A percentile compares a stretch with the other conserved stretches of the same genome.
These are phyloP conservation scores for Polietes domitor DNA, from an alignment of 2,888 invertebrate genomes.

Conservation along the genomic window DNA sequence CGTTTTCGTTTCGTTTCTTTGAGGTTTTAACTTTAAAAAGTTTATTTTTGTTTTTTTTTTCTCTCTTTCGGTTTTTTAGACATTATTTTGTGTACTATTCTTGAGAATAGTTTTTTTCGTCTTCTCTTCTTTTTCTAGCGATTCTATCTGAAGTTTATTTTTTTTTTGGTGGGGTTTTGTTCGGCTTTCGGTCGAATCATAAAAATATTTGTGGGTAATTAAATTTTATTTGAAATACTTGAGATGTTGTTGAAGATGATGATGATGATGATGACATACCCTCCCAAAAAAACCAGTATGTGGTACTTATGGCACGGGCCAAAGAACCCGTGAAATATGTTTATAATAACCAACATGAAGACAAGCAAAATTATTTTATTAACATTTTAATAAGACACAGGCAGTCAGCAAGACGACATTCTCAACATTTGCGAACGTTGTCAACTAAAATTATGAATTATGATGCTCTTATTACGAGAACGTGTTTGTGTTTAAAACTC, in stretches of 20 bases:
- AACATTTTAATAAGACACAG: background rate
- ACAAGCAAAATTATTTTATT: background rate
- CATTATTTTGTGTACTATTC: conserved; percentile 4
- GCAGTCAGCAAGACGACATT: no score
- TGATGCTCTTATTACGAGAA: no score
- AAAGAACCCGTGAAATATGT: conserved; percentile 6
- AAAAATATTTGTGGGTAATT: conserved; percentile 66
- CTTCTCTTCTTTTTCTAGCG: conserved; percentile 11
- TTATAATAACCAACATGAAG: background rate
- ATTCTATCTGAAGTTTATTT: background rate
- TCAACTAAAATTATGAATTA: no score
- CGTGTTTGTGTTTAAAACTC: no score
- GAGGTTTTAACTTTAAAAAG: background rate
- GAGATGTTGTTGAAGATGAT: conserved; percentile 22
- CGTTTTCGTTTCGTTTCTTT: background rate
- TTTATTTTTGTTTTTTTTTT: background rate
- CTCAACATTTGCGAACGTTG: no score
- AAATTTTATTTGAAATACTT: conserved; percentile 60
- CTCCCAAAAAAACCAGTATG: background rate
- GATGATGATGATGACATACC: conserved; percentile 53
- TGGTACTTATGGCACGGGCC: background rate
- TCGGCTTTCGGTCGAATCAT: conserved; percentile 44
- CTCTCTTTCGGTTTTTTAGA: background rate
- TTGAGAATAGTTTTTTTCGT: background rate
- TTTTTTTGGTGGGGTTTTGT: background rate